Evolutionary conservation across 2,888 invertebrate genomes (phyloP), one percentile per base, ranked within the genome.

Genomic region (Adineta ricciae): DNA sequence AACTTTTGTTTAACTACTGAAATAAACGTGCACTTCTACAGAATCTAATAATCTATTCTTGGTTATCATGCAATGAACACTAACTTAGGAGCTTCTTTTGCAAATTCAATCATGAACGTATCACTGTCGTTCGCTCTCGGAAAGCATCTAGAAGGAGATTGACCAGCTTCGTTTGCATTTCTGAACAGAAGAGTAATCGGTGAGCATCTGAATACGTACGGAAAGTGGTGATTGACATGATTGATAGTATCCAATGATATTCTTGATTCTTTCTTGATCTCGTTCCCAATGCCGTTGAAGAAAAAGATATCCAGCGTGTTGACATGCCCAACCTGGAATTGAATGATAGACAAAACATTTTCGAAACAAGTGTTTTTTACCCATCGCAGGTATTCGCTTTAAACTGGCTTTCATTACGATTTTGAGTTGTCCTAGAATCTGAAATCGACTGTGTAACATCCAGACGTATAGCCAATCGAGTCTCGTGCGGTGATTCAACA

Each of bases 401-500:
- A 96, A 93, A 87, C 93, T 93, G 87, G 94, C 94, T 90, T 96
- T 96, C 83, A 96, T 91, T 84, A 96, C 93, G 88, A 95, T 95
- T 90, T 95, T 95, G 84, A 94, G 90, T 24, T 88, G 87, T 27
- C 86, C 85, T 8, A 89, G 88, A 84, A 87, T 90, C 86, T 89
- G 90, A 88, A 87, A 91, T 91, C 91, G 92, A 91, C 88, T 89
- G 88, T 95, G 94, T 88, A 94, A 94, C 88, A 95, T 94, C 94
- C 95, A 96, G 56, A 95, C 91, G 89, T 95, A 96, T 89, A 96
- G 94, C 96, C 96, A 96, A 90, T 96, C 96, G 21, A 96, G 93
- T 86, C 90, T 92, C 54, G 95, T 95, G 78, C 95, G 92, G 90
- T 96, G 96, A 90, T 96, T 96, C 93, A 95, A 94, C 50, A 96